These are phyloP conservation scores for Heliconius himera DNA, from an alignment of 1,140 invertebrate species.

Conservation along the genomic window DNA sequence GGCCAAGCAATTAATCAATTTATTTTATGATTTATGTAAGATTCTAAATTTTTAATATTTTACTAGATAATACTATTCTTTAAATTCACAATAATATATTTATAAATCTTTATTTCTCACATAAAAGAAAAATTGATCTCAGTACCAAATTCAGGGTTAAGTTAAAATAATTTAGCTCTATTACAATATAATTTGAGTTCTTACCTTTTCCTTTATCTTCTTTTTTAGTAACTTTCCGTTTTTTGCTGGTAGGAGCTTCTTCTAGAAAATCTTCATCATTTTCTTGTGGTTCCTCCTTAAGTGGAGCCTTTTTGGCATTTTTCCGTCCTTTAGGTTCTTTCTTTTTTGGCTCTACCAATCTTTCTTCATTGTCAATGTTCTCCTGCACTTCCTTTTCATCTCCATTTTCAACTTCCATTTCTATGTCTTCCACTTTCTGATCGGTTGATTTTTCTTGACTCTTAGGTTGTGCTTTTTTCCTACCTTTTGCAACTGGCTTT, in stretches of 20 bases:
- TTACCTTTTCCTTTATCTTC: conserved; percentile 64
- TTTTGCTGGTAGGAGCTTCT: conserved; percentile 51
- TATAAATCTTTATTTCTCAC: no score
- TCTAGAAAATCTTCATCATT: conserved; percentile 47
- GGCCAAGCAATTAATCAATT: no score
- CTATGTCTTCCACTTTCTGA: conserved; percentile 23
- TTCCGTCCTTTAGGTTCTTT: conserved; percentile 50
- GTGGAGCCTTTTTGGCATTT: conserved; percentile 58
- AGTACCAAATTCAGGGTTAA: no score
- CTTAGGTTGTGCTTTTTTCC: conserved; percentile 59
- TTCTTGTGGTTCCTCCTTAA: conserved; percentile 56
- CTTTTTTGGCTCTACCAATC: conserved; percentile 51
- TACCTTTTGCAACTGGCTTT: conserved; percentile 53
- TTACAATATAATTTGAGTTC: not conserved
- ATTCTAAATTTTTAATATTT: no score
- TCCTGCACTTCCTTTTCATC: conserved; percentile 29
- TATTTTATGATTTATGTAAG: no score
- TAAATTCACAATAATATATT: no score
- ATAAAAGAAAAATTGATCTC: no score
- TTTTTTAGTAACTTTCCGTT: conserved; percentile 56
- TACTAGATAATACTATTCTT: no score
- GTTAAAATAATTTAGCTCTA: no score
- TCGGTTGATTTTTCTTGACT: conserved; percentile 51
- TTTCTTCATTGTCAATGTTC: conserved; percentile 44
- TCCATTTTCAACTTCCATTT: conserved; percentile 13